Evolutionary conservation across 2,113 vertebrate species (phyloP), one percentile per base, ranked within the genome.

Genomic region (Sinocyclocheilus anshuiensis): DNA sequence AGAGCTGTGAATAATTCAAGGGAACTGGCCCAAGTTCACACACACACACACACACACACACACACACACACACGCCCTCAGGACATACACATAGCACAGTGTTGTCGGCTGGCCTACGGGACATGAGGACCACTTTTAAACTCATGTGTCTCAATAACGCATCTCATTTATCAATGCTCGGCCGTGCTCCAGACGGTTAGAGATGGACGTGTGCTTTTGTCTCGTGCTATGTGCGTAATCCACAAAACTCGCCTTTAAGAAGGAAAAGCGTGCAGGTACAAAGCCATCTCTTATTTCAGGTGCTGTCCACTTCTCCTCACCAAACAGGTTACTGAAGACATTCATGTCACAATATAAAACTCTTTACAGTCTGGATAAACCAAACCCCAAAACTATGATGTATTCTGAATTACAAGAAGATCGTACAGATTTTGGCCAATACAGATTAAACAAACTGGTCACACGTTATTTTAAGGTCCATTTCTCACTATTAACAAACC

Each of bases 1-100:
- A 94, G 92, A 93, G 84, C 89, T 87, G 90, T 91, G 89, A 91
- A 93, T 93, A 88, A 93, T 91, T 92, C 91, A 84, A 90, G 87
- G 84, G 77, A 87, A 86, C 90, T 84, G 87, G 72, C 88, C 57
- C 77, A 55, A 63, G 67, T 77, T 53, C 81, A 71, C 81, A 84
- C 50, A 83, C 45, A 48, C 45, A 48, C 45, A 48, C 9, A 48
- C 45, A 48, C 42, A 53, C 55, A 57, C 80, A 69, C 77, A 84
- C 48, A 82, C 61, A 86, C 80, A 57, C 76, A 59, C 81, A 82
- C 81, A 84, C 4, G 4, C 29, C 88, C 88, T 86, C 0, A 29
- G 77, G 90, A 78, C 53, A 83, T 84, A 90, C 91, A 90, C 79
- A 18, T 29, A 84, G 82, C 77, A 89, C 72, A 4, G 87, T 90